A percentile compares a stretch with the other conserved stretches of the same genome.
These are phyloP conservation scores for Luperina testacea DNA, from an alignment of 2,888 invertebrate genomes.

Conservation along the genomic window DNA sequence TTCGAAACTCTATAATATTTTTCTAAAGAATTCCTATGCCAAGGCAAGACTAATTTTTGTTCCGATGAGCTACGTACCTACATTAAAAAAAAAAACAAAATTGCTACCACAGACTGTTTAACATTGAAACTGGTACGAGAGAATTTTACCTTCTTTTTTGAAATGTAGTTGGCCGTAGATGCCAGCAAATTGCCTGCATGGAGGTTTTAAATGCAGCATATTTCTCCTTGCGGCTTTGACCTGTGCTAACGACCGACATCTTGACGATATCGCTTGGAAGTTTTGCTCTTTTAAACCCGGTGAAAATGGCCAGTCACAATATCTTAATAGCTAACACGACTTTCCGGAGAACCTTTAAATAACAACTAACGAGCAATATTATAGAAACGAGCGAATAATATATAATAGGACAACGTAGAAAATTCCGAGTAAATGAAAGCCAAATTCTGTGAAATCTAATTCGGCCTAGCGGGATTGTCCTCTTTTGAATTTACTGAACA, in stretches of 20 bases:
- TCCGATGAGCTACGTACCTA: conserved; percentile 1
- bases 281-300: conserved; percentile 13
- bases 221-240: conserved; percentile 55
- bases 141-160: conserved; percentile 20
- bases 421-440: conserved; percentile 40
- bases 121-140: conserved; percentile 20
- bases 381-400: conserved; percentile 18
- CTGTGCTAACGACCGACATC: conserved; percentile 32
- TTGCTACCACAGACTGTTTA: neutral
- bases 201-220: conserved; percentile 47
- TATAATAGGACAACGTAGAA: conserved; percentile 29
- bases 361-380: conserved; percentile 18
- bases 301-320: conserved; percentile 25
- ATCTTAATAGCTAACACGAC: neutral
- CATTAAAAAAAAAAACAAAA: conserved; percentile 12
- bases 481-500: conserved; percentile 59
- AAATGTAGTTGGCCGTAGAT: conserved; percentile 34
- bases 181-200: conserved; percentile 45
- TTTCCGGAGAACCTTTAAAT: conserved; percentile 7
- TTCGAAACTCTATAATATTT: conserved; percentile 15
- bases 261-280: conserved; percentile 4
- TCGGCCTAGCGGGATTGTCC: conserved; percentile 40
- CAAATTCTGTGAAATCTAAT: conserved; percentile 45
- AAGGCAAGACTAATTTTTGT: conserved; percentile 21
- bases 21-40: conserved; percentile 8